phyloP scores from a whole-genome alignment of 92 coral and sea anemone species.

The Anthopleura xanthogrammica region DNA sequence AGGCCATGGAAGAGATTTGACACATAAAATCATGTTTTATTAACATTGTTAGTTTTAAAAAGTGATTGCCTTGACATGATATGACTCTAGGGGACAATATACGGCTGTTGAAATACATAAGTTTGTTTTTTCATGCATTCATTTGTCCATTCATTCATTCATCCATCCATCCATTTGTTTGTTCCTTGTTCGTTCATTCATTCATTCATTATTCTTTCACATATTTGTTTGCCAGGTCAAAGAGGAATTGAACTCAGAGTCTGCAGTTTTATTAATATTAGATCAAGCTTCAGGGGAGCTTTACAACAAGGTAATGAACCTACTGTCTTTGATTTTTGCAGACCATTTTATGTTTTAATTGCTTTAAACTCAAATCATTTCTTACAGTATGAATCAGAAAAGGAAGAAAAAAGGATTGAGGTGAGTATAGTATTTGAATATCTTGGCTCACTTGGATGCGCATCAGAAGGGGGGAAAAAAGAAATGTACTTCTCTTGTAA shows the following conservation, averaged over 20 bases:
- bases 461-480: no score
- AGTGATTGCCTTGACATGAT: no score
- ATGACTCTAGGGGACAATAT: no score
- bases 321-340: not conserved
- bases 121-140: not conserved
- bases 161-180: not conserved
- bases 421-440: not conserved
- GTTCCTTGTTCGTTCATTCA: not conserved
- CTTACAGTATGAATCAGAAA: conserved; percentile 56
- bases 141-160: not conserved
- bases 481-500: no score
- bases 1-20: no score
- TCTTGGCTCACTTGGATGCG: no score
- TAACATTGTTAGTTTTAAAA: no score
- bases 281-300: conserved; percentile 95
- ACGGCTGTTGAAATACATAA: no score
- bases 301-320: conserved; percentile 66
- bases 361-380: not conserved
- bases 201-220: not conserved
- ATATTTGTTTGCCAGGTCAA: conserved; percentile 52
- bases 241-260: conserved; percentile 67
- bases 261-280: conserved; percentile 66
- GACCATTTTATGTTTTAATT: not conserved
- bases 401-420: conserved; percentile 78
- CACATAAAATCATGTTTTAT: no score